Conservation (phyloP, 2,888 invertebrate species). For the Carabus problematicus region DNA sequence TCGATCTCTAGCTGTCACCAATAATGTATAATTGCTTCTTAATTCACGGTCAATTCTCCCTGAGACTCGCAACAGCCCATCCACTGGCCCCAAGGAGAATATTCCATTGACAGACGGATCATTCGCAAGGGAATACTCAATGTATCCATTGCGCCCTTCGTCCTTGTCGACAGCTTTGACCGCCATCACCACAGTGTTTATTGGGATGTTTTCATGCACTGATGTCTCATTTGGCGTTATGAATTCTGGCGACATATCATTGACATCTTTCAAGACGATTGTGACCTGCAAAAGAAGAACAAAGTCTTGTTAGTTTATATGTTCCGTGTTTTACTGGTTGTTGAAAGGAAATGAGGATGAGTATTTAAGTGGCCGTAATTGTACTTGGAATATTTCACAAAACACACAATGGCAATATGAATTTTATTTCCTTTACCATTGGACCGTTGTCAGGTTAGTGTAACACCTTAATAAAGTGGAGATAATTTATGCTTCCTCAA, state of each 20-base stretch:
- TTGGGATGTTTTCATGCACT: conserved; percentile 83
- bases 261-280: conserved; percentile 86
- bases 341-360: not conserved
- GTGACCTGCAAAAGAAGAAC: conserved; percentile 71
- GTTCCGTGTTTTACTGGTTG: not conserved
- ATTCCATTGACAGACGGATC: conserved; percentile 69
- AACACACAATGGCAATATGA: not conserved
- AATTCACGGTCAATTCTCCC: conserved; percentile 87
- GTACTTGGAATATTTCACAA: not conserved
- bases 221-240: conserved; percentile 79
- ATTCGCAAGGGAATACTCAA: conserved; percentile 83
- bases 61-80: conserved; percentile 85
- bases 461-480: too few relatives aligned
- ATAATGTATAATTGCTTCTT: conserved; percentile 75
- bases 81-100: conserved; percentile 85
- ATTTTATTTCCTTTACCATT: not conserved
- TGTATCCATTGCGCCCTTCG: conserved; percentile 86
- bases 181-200: conserved; percentile 87
- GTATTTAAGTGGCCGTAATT: too few relatives aligned
- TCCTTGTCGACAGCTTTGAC: conserved; percentile 89
- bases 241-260: conserved; percentile 90
- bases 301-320: not conserved
- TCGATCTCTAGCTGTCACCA: conserved; percentile 85
- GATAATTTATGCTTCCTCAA: too few relatives aligned
- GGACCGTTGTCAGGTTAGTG: not conserved